Evolutionary conservation across 2,888 invertebrate species (phyloP), one percentile per base, ranked within the genome.

Genomic region (Hydrotaea diabolus): DNA sequence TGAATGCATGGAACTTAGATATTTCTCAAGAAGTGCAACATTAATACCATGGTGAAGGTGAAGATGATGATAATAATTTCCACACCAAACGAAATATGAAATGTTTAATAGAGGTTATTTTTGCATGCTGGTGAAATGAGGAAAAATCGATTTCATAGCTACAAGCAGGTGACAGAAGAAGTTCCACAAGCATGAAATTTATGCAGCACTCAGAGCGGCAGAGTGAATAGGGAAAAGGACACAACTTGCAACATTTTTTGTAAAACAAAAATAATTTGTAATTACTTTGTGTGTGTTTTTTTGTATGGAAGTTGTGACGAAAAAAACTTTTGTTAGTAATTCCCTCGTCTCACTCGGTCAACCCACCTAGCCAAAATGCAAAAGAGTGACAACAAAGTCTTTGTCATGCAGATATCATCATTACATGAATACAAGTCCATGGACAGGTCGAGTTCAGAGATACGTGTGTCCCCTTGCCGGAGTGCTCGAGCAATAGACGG

Each of bases 371-470:
- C 53, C 53, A 7, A n/a, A n/a, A 31, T 31, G 31, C 17, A 17
- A 55, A 55, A 9, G 55, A 69, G 43, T 39, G 23, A 15, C 31
- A 21, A 46, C 46, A 59, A 59, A 59, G 59, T 74, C 59, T 43
- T 74, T 74, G 59, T 62, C 59, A 74, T 74, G 46, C 59, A 74
- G 59, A 62, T 36, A 59, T 57, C 26, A 62, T 46, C 59, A 74
- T 46, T 55, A 72, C 39, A 66, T 2, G 49, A 49, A n/a, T n/a
- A n/a, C 15, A 49, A n/a, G 49, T 49, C 49, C 49, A n/a, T n/a
- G 1, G 49, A n/a, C 49, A 49, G n/a, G 49, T 49, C 49, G 49
- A 49, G 39, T 39, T 39, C 39, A 39, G 8, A 8, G 39, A 9
- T 13, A 13, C n/a, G 49, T 5, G 13, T 13, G 49, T 2, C 13